These are phyloP conservation scores for Marisa cornuarietis DNA, from an alignment of 1,140 invertebrate genomes.

Conservation along the genomic window DNA sequence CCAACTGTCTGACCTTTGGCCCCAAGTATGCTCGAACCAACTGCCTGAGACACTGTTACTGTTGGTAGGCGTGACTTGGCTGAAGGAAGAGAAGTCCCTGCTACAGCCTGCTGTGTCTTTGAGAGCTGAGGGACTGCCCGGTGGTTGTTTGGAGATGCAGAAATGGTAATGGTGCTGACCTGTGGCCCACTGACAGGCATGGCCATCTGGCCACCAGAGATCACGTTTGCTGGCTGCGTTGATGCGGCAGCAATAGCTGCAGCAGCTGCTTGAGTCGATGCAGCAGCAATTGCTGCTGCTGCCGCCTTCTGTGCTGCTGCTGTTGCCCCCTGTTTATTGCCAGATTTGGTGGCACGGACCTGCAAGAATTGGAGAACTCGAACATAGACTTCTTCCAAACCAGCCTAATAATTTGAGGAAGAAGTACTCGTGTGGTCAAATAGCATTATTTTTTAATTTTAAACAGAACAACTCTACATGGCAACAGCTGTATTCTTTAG, in stretches of 20 bases:
- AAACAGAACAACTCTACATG: no score
- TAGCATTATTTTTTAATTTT: no score
- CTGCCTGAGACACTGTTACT: neutral
- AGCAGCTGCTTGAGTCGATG: slow-evolving; percentile 29
- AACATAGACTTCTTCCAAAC: no score
- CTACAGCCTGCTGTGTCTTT: no score
- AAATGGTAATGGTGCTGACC: no score
- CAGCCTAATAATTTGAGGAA: no score
- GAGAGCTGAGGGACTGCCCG: no score
- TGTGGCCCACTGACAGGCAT: neutral
- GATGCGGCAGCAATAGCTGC: slow-evolving; percentile 17
- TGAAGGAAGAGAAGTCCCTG: no score
- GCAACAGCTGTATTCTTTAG: no score
- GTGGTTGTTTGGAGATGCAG: no score
- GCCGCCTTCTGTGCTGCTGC: slow-evolving; percentile 15
- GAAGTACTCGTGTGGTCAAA: no score
- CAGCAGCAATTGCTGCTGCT: slow-evolving; percentile 35
- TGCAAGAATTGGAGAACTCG: slow-evolving; percentile 1
- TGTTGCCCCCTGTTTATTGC: neutral
- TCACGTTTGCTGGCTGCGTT: neutral
- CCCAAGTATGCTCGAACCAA: slow-evolving; percentile 22
- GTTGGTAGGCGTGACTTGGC: no score
- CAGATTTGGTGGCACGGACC: slow-evolving; percentile 11
- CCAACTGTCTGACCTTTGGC: slow-evolving; percentile 19
- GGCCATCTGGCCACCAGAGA: neutral